Base-by-base conservation (phyloP, 2,113 vertebrate species). In the Protomyctophum bolini region DNA sequence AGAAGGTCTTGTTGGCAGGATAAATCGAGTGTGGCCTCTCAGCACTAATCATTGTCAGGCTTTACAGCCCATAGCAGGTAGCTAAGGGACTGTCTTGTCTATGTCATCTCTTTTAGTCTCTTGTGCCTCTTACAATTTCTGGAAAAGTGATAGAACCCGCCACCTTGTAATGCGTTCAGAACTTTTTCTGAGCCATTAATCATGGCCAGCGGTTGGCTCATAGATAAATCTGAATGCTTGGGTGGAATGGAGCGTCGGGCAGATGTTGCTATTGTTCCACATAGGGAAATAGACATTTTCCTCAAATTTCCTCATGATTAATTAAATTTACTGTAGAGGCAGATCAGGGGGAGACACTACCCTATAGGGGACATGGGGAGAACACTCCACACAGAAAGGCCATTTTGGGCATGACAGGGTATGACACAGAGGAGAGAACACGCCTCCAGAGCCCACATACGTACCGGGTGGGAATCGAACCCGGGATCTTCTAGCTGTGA, bases 181-280 rank as follows among this genome's bases (percentile, higher is more conserved):
- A 72, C 55, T 58, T 52, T 81, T 84, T 49, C 76, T 74, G 54
- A 50, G 62, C 81, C 50, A 56, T 63, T 70, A 62, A 50, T 28
- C 64, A 66, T 68, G 70, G 79, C 70, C 60, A 57, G 60, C 12
- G 11, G 15, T 7, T 60, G 79, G 70, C 61, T 62, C 59, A 70
- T 41, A 28, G 55, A 73, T 54, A 71, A 68, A 70, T 21, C 60
- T 29, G 59, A 78, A 67, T 55, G n/a, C 56, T 49, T 46, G 5
- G 29, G 21, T 21, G 21, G 21, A 21, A 21, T 21, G 21, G 33
- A 41, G 33, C 33, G 61, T 86, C 72, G 77, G 52, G 45, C 45
- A 82, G 62, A 54, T 54, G 10, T 12, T 54, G 10, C 10, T 12
- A 54, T 4, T 52, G 51, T 52, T 52, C 51, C 51, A 12, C 33